Evolutionary conservation across 2,797 vertebrate genomes (phyloP), one percentile per base, ranked within the genome.

Genomic region (Micropoecilia bifurca): DNA sequence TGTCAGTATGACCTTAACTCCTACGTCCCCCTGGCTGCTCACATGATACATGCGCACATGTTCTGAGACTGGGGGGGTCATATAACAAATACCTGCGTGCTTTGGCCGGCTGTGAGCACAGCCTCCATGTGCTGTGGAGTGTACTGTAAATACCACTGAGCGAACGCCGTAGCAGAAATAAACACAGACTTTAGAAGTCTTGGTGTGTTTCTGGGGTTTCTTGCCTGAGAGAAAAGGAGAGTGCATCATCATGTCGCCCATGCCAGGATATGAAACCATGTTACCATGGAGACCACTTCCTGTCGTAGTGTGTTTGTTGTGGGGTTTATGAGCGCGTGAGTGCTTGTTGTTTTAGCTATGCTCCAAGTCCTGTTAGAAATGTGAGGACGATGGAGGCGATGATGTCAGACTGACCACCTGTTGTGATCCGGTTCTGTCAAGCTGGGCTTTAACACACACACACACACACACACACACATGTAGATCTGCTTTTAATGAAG

Each of bases 261-360:
- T 41, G 75, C 83, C 92, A 92, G 94, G 94, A 95, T 92, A 90
- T 93, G 83, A 75, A 90, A 77, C 75, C 43, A 33, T 16, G 87
- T 92, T 86, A 74, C 90, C 85, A 93, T 93, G 85, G 92, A 81
- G 78, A 95, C 90, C 83, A 86, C 82, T 94, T 96, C 94, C 93
- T 92, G 83, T 89, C 80, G 18, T 77, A 50, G 59, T 83, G 22
- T 84, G 46, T 82, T 83, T 86, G 69, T 72, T 77, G 61, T 88
- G 47, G 39, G 71, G 78, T 79, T 61, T 81, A 69, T 41, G 48
- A 61, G 25, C 48, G 41, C 66, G 63, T 45, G 63, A 7, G 39
- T 20, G 48, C 73, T 71, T 76, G 73, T 80, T 75, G 53, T 80
- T 81, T 20, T 74, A 28, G 20, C 76, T 72, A 50, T 73, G 41